These are phyloP conservation scores for Bursaphelenchus mucronatus DNA, from an alignment of 1,140 invertebrate genomes.

Conservation along the genomic window DNA sequence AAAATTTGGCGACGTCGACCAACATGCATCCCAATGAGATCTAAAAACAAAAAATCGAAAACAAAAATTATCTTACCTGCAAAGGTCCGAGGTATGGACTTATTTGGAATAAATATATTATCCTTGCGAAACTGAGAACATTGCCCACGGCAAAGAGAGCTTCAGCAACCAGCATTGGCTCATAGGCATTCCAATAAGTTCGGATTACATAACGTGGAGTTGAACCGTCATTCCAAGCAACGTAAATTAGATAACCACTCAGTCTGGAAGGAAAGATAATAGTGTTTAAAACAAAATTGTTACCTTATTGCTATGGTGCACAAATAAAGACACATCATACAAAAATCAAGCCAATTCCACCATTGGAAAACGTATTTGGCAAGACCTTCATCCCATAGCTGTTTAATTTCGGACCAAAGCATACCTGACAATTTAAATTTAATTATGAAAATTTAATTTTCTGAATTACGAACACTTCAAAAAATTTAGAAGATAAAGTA, in stretches of 20 bases:
- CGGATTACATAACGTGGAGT: conserved; percentile 43
- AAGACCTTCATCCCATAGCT: conserved; percentile 77
- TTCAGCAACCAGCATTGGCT: conserved; percentile 60
- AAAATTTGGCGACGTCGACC: conserved; percentile 66
- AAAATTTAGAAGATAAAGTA: conserved; percentile 3
- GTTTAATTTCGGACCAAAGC: conserved; percentile 79
- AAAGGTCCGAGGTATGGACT: conserved; percentile 61
- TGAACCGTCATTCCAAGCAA: conserved; percentile 26
- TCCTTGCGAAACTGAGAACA: conserved; percentile 63
- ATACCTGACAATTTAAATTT: conserved; percentile 68
- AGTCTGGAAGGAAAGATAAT: conserved; percentile 26
- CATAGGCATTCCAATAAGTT: conserved; percentile 55
- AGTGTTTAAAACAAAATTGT: conserved; percentile 47
- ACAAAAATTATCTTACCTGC: conserved; percentile 54
- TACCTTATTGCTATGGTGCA: conserved; percentile 63
- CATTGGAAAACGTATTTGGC: conserved; percentile 82
- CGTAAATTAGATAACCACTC: conserved; percentile 47
- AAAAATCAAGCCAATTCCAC: conserved; percentile 94
- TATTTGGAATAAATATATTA: conserved; percentile 62
- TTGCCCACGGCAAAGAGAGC: conserved; percentile 61
- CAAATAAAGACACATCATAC: conserved; percentile 68
- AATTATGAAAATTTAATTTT: background rate
- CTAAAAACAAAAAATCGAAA: conserved; percentile 65
- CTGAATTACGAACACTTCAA: background rate
- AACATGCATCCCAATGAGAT: conserved; percentile 67